Evolutionary conservation across 2,113 vertebrate species (phyloP).

Genomic region (Dipodomys merriami): DNA sequence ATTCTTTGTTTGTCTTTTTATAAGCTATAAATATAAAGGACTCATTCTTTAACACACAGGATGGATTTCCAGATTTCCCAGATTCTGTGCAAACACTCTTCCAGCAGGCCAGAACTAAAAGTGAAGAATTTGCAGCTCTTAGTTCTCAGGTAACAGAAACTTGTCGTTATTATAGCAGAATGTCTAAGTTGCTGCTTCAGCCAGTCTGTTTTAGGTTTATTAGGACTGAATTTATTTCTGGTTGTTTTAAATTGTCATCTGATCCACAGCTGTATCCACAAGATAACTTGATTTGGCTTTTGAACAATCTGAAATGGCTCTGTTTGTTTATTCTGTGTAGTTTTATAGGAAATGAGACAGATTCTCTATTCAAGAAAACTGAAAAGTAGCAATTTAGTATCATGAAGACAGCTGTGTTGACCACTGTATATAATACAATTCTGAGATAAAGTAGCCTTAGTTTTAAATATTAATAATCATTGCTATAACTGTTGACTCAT

Average conservation of each 20-base stretch:
- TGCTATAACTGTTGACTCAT: background rate
- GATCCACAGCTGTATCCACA: slow-evolving; percentile 28
- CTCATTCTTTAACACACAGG: slow-evolving; percentile 84
- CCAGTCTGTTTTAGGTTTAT: slow-evolving; percentile 55
- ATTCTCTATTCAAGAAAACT: slow-evolving; percentile 53
- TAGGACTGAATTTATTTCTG: slow-evolving; percentile 63
- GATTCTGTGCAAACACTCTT: slow-evolving; percentile 93
- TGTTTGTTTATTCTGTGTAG: slow-evolving; percentile 55
- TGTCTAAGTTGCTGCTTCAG: background rate
- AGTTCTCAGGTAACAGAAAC: slow-evolving; percentile 90
- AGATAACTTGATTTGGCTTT: slow-evolving; percentile 60
- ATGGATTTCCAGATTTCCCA: slow-evolving; percentile 95
- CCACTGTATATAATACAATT: background rate
- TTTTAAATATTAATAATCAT: slow-evolving; percentile 18
- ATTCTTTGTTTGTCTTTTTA: background rate
- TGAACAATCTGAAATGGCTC: slow-evolving; percentile 34
- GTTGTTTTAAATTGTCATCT: slow-evolving; percentile 61
- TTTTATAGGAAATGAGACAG: slow-evolving; percentile 49
- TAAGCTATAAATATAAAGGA: background rate
- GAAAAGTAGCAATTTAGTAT: background rate
- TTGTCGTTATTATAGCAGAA: background rate
- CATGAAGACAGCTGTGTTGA: background rate
- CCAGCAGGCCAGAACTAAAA: slow-evolving; percentile 95
- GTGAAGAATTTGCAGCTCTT: slow-evolving; percentile 91
- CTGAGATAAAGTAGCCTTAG: background rate